A percentile compares a stretch with the other conserved stretches of the same genome.
These are phyloP conservation scores for Ariolimax columbianus DNA, from an alignment of 2,888 invertebrate genomes.

Conservation along the genomic window DNA sequence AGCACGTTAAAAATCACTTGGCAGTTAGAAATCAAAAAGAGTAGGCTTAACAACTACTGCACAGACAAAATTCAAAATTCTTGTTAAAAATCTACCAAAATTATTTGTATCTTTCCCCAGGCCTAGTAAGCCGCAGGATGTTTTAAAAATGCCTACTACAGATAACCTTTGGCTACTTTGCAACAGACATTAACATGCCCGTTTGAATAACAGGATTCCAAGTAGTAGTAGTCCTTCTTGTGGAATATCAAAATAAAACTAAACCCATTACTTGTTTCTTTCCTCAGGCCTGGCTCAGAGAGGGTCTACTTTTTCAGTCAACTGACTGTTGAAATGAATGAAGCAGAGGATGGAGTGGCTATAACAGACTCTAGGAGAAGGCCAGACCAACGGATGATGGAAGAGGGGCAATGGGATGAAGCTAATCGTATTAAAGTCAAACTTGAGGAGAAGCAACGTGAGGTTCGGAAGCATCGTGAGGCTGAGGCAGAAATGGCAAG, in stretches of 20 bases:
- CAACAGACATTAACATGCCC: too few species aligned
- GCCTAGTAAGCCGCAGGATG: too few species aligned
- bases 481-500: conserved; percentile 78
- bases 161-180: too few species aligned
- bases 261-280: not conserved
- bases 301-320: conserved; percentile 95
- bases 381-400: conserved; percentile 98
- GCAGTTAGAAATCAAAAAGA: too few species aligned
- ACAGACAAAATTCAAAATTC: too few species aligned
- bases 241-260: not conserved
- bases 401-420: conserved; percentile 78
- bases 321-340: conserved; percentile 97
- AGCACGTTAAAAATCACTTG: too few species aligned
- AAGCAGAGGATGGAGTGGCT: conserved; percentile 92
- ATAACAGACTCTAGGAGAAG: conserved; percentile 95
- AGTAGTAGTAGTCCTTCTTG: not conserved
- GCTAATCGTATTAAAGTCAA: conserved; percentile 90
- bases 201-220: too few species aligned
- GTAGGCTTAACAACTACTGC: too few species aligned
- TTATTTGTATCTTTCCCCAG: too few species aligned
- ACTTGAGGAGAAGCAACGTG: conserved; percentile 97
- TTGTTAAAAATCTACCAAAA: too few species aligned
- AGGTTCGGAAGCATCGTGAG: conserved; percentile 88
- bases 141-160: too few species aligned
- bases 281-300: conserved; percentile 83